Evolutionary conservation across 1,140 invertebrate species (phyloP).

Genomic region (Zaprionus africanus): DNA sequence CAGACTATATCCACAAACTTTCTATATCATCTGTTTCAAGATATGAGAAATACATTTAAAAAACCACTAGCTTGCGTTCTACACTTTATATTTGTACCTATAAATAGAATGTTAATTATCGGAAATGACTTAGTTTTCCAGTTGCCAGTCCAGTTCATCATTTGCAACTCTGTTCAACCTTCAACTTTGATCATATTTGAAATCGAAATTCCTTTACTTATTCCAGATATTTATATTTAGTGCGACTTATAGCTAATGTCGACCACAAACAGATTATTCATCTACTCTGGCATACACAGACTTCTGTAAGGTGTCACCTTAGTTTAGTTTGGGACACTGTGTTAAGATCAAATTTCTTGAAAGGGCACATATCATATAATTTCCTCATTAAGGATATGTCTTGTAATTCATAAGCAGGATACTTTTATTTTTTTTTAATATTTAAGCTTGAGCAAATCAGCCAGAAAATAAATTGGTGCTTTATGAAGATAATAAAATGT

Average conservation of each 20-base stretch:
- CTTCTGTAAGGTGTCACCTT: background rate
- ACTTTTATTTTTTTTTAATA: slow-evolving; percentile 14
- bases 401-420: slow-evolving; percentile 7
- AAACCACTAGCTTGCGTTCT: background rate
- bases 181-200: background rate
- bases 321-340: background rate
- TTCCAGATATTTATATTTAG: background rate
- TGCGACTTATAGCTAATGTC: background rate
- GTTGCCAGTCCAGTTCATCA: background rate
- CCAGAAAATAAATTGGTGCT: slow-evolving; percentile 76
- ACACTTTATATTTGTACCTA: background rate
- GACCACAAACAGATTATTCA: background rate
- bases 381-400: slow-evolving; percentile 7
- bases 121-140: background rate
- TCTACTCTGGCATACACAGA: background rate
- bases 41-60: background rate
- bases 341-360: background rate
- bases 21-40: background rate
- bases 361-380: slow-evolving; percentile 2
- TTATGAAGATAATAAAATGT: slow-evolving; percentile 70
- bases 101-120: background rate
- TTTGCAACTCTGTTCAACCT: background rate
- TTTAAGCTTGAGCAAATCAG: slow-evolving; percentile 73
- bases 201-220: background rate
- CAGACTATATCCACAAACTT: background rate